These are phyloP conservation scores for Micrasema longulum DNA, from an alignment of 1,140 invertebrate species.

Conservation along the genomic window DNA sequence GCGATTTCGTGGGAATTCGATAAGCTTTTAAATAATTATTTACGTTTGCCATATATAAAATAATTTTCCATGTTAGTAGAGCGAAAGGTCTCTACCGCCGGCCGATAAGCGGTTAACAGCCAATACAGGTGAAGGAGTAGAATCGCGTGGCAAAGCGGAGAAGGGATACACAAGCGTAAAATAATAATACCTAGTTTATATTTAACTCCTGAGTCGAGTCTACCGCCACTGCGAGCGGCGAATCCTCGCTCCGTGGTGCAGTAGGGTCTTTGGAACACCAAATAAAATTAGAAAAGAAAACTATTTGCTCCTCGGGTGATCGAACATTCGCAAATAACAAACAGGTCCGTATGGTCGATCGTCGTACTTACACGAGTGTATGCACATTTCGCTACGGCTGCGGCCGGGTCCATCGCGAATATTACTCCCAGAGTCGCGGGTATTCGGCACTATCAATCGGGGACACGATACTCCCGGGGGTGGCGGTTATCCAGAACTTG, in stretches of 20 bases:
- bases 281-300: background rate
- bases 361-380: conserved; percentile 28
- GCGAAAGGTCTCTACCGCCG: background rate
- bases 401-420: conserved; percentile 10
- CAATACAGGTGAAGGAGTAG: background rate
- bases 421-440: conserved; percentile 3
- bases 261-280: background rate
- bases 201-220: background rate
- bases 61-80: conserved; percentile 13
- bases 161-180: too few species aligned
- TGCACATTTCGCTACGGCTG: conserved; percentile 5
- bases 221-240: background rate
- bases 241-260: background rate
- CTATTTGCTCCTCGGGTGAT: background rate
- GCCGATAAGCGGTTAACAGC: conserved; percentile 7
- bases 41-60: too few species aligned
- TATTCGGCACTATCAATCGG: conserved; percentile 4
- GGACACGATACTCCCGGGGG: too few species aligned
- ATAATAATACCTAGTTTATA: too few species aligned
- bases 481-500: background rate
- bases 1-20: too few species aligned
- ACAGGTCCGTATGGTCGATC: background rate
- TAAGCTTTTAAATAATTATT: too few species aligned
- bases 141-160: conserved; percentile 6
- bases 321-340: background rate